Evolutionary conservation across 35 echinoderm and acorn worm genomes (phyloP), one percentile per base, ranked within the genome.

Genomic region (Patiria miniata): DNA sequence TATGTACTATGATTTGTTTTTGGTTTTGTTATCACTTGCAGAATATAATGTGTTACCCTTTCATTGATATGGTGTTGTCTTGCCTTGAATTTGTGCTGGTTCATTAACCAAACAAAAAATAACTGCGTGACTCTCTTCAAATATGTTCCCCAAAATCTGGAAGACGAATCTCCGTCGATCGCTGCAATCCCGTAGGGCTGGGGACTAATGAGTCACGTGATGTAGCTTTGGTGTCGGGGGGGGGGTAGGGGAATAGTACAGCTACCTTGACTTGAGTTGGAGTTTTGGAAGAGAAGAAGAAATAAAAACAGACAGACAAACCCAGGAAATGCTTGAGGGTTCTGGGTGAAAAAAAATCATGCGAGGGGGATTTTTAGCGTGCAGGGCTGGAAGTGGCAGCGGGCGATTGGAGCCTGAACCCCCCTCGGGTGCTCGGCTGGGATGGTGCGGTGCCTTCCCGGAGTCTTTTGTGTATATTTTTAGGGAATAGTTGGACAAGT

Each of bases 181-280:
- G 42, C 42, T 47, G 12, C 65, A 12, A 34, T 73, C 65, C 65
- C 65, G 26, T 73, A 30, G 65, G 65, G 19, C 26, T 73, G 34
- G 65, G 29, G 29, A 10, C 34, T 73, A 73, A 73, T 73, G 65
- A 73, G 65, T 73, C 26, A 73, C 26, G 65, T 73, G 65, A 73
- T 8, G 19, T 22, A 26, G 26, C 18, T 73, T 73, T 26, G 65
- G 26, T 36, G 65, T 73, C 19, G 57, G 57, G 57, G 57, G 57
- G 17, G 52, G 52, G 52, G 0, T 0, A 0, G 57, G 57, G 56
- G 29, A 36, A 36, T 14, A 73, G 65, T 73, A 30, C 65, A 73
- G 65, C 65, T 73, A 73, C 65, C 26, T 73, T 73, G 65, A 28
- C 65, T 73, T 34, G 14, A 73, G 65, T 73, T 32, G 26, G 65